These are phyloP conservation scores for Apis dorsata DNA, from an alignment of 1,140 invertebrate genomes.

Conservation along the genomic window DNA sequence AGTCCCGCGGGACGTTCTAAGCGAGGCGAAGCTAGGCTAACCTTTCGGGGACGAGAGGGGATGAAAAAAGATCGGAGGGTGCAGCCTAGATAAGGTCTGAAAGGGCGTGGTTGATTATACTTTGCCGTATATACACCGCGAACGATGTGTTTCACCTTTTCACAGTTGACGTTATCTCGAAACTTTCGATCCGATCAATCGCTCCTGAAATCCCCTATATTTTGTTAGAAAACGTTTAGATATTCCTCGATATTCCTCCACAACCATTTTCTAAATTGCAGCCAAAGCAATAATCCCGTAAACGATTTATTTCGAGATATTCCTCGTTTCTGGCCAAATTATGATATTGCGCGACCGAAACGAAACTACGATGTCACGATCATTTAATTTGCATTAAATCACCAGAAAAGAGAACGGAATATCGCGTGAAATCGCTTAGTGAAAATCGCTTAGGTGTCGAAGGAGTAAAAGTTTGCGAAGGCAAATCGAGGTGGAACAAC, in stretches of 20 bases:
- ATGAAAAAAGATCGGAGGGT: conserved; percentile 53
- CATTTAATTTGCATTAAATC: background rate
- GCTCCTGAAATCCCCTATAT: conserved; percentile 21
- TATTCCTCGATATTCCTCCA: background rate
- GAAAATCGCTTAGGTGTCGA: background rate
- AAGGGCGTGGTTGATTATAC: conserved; percentile 66
- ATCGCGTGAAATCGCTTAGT: too few relatives aligned
- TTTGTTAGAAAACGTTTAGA: conserved; percentile 40
- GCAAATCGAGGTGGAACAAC: conserved; percentile 4
- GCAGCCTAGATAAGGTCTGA: conserved; percentile 63
- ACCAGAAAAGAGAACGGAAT: background rate
- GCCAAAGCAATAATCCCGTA: background rate
- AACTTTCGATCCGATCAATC: conserved; percentile 54
- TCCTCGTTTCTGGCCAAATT: too few relatives aligned
- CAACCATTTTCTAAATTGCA: background rate
- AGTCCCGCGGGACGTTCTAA: conserved; percentile 39
- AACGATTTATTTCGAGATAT: background rate
- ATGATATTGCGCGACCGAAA: too few relatives aligned
- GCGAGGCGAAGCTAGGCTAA: conserved; percentile 22
- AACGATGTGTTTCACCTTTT: conserved; percentile 45
- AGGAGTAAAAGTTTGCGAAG: background rate
- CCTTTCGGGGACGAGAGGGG: conserved; percentile 38
- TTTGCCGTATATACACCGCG: conserved; percentile 14
- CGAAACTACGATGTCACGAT: too few relatives aligned
- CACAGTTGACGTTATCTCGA: conserved; percentile 37